Base-by-base conservation (phyloP, 2,888 invertebrate genomes). In the Xestia xanthographa region DNA sequence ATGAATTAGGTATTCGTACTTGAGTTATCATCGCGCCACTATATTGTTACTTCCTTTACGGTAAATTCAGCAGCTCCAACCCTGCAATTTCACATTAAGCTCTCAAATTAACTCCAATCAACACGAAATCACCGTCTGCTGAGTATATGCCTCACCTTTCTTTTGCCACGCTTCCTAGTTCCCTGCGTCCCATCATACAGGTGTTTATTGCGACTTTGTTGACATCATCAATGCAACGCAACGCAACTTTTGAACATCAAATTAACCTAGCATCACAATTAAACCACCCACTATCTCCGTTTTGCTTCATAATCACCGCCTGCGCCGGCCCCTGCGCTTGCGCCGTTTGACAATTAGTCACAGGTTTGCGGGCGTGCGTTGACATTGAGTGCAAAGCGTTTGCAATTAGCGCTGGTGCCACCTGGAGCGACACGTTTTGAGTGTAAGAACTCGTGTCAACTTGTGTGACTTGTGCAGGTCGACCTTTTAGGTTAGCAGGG, bases 291-390 rank as follows among this genome's bases (percentile, higher is more conserved):
- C 68, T 41, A 66, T 58, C 58, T 79, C 53, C 63, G 34, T 58
- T 79, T 68, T 41, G 43, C 38, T 22, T 50, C 26, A 75, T 38
- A 48, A 65, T 72, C 56, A 43, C 38, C 66, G 79, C 56, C 62
- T 60, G 65, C 67, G 26, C 1, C 48, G 66, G 80, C 75, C 79
- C 72, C 78, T 76, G 71, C 72, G 73, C 70, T 17, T 9, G 72
- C 79, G 76, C 82, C 66, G 62, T 65, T 80, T 72, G 69, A 68
- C 83, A 87, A 89, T 90, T 88, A 87, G 91, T 88, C 88, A 90
- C 89, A 90, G 86, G 76, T 86, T 87, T 84, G 87, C 83, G 70
- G 66, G 78, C 87, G 91, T 87, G 85, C 91, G 85, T 90, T 91
- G 91, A 91, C 91, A 91, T 85, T 86, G 79, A 84, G 75, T 72